These are phyloP conservation scores for Pemphredon lugubris DNA, from an alignment of 2,888 invertebrate genomes.

Conservation along the genomic window DNA sequence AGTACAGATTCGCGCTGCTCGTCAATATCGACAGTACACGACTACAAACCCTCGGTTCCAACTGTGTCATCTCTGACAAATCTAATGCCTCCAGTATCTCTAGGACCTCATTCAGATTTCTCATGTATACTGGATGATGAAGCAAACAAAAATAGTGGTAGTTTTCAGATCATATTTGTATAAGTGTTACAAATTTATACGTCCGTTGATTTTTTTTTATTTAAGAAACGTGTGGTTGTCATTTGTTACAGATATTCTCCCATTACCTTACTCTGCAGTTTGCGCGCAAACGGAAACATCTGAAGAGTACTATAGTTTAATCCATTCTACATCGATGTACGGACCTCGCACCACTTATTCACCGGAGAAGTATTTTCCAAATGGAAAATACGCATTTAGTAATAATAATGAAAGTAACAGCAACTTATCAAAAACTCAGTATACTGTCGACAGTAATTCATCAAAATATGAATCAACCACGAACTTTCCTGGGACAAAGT, in stretches of 20 bases:
- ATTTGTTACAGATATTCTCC: constrained; percentile 70
- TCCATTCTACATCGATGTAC: constrained; percentile 73
- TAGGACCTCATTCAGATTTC: constrained; percentile 80
- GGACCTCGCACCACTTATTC: constrained; percentile 66
- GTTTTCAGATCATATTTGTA: constrained; percentile 4
- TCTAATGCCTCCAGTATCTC: constrained; percentile 73
- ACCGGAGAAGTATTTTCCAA: constrained; percentile 70
- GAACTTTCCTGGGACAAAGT: constrained; percentile 64
- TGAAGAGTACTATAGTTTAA: constrained; percentile 75
- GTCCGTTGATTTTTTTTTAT: background rate
- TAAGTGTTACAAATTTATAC: background rate
- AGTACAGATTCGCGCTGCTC: constrained; percentile 60
- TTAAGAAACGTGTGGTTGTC: background rate
- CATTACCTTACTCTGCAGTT: constrained; percentile 77
- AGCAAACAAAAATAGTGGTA: constrained; percentile 80
- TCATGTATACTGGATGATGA: constrained; percentile 82
- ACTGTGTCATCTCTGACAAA: constrained; percentile 68
- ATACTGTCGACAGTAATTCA: constrained; percentile 62
- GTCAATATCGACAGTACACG: constrained; percentile 58
- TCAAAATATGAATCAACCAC: constrained; percentile 69
- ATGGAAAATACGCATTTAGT: constrained; percentile 68
- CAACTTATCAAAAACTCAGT: constrained; percentile 66
- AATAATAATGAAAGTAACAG: constrained; percentile 72
- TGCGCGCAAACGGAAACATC: constrained; percentile 66
- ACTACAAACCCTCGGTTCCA: constrained; percentile 65